phyloP scores from a whole-genome alignment of 2,888 invertebrate species.

The Drosophila seclusa region DNA sequence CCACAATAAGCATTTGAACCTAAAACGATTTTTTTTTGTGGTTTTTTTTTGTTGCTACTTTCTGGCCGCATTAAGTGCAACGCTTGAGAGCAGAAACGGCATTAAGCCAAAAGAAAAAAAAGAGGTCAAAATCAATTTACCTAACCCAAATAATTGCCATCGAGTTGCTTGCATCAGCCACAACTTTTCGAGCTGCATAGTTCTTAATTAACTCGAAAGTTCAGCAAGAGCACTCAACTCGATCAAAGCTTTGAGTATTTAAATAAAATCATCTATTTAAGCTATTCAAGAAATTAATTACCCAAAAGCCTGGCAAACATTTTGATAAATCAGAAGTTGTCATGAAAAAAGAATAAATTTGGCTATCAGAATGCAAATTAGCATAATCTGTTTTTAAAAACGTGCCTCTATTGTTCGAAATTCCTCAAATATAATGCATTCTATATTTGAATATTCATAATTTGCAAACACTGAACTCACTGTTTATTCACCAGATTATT shows the following conservation, averaged over 20 bases:
- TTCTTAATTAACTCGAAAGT: conserved; percentile 59
- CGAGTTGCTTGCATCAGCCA: conserved; percentile 41
- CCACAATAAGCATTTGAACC: conserved; percentile 58
- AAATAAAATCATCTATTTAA: conserved; percentile 4
- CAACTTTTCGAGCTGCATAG: conserved; percentile 53
- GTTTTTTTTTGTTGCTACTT: conserved; percentile 28
- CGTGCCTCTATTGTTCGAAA: background rate
- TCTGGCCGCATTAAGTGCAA: conserved; percentile 48
- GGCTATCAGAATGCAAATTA: background rate
- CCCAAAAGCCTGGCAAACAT: background rate
- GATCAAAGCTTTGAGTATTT: conserved; percentile 4
- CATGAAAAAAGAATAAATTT: no score
- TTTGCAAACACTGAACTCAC: background rate
- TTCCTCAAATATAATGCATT: background rate
- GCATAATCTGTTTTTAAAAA: background rate
- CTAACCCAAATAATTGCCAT: conserved; percentile 62
- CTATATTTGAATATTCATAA: background rate
- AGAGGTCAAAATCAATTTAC: conserved; percentile 59
- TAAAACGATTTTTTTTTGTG: conserved; percentile 14
- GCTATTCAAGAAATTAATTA: conserved; percentile 1
- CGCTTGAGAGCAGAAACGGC: conserved; percentile 36
- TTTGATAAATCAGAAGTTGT: background rate
- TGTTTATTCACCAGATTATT: background rate
- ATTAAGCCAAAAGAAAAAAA: conserved; percentile 22
- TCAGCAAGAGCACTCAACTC: conserved; percentile 26